Base-by-base conservation (phyloP, 2,888 invertebrate genomes). In the Tenthredo notha region DNA sequence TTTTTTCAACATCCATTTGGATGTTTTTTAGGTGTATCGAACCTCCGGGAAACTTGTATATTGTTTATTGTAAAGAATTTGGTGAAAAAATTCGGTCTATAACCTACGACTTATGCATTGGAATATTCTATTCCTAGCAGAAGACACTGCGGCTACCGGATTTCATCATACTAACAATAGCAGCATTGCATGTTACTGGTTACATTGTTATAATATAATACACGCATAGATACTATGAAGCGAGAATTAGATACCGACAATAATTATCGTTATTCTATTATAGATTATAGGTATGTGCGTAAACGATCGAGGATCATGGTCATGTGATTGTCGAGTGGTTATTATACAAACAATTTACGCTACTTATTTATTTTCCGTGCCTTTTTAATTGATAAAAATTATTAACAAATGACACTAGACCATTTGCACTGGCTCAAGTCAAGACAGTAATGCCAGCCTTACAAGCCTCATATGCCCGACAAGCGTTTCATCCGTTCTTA, bases 1-100 rank as follows among this genome's bases (percentile, higher is more conserved):
- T 95, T 92, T 96, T 95, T 91, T 97, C 97, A 85, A 97, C 95
- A 89, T 96, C 96, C 96, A 96, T 96, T 80, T 61, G 2, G 10
- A 12, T 43, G 47, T 7, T 21, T 37, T 37, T 58, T 61, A 12
- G n/a, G n/a, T 43, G 18, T 72, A 43, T 72, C 21, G 40, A 40
- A 40, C n/a, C 29, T 10, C 0, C 25, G 0, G 18, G 4, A 10
- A 25, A 25, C 61, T 21, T 9, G 61, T 61, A 25, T 54, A 61
- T 25, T 21, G 9, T 61, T 25, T 61, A 25, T 21, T 61, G 9
- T 12, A 10, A 61, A 18, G n/a, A 33, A 33, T 61, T 61, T 61
- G 10, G 0, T 25, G n/a, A 25, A 10, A n/a, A 47, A 12, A 47
- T 37, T 15, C 75, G 5, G 40, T 75, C 3, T 43, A 75, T 43